Conservation (phyloP, 2,888 invertebrate species). For the Chrysodeixis includens region DNA sequence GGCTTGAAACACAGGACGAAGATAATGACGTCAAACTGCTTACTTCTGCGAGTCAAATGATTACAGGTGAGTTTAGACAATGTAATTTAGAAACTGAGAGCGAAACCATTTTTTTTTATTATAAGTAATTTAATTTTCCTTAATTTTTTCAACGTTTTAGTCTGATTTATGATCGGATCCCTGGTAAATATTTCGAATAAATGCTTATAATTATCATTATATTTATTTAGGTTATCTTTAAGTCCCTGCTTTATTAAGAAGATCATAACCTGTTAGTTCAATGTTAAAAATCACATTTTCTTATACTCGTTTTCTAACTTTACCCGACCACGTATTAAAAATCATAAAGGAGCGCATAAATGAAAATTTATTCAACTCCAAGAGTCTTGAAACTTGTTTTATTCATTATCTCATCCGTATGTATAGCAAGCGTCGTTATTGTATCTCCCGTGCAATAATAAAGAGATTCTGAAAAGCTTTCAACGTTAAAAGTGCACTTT, state of each 20-base stretch:
- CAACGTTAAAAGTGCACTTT: conserved; percentile 41
- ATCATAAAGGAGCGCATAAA: not conserved
- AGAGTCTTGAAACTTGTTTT: conserved; percentile 3
- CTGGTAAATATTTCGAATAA: no score
- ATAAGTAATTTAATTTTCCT: no score
- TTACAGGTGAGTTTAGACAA: conserved; percentile 75
- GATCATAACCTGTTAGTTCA: no score
- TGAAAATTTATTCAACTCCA: not conserved
- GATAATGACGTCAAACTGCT: conserved; percentile 82
- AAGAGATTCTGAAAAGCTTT: conserved; percentile 36
- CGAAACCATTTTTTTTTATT: no score
- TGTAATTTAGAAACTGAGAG: no score
- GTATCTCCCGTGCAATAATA: conserved; percentile 23
- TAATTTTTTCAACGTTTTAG: no score
- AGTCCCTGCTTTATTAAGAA: no score
- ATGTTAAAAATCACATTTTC: no score
- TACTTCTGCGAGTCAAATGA: conserved; percentile 85
- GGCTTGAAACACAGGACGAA: conserved; percentile 86
- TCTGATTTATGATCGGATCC: no score
- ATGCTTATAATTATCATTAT: no score
- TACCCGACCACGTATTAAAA: not conserved
- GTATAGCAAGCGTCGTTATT: conserved; percentile 8
- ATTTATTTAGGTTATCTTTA: no score
- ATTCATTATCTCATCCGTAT: not conserved
- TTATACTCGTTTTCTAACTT: no score